Evolutionary conservation across 2,888 invertebrate genomes (phyloP), one percentile per base, ranked within the genome.

Genomic region (Eristalinus aeneus): DNA sequence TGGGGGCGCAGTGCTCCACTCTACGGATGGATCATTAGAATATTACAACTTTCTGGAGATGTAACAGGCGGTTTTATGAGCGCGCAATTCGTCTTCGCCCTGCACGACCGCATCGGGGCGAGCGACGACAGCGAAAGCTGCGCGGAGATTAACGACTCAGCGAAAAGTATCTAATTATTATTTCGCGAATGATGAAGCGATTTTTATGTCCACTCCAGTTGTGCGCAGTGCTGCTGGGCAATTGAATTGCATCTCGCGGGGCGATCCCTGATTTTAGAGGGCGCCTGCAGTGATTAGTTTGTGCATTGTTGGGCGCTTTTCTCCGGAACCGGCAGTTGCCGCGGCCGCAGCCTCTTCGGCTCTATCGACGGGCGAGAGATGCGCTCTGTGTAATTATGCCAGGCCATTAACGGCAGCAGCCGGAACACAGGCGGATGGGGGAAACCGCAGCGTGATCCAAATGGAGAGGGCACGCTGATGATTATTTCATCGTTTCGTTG

Each of bases 181-280:
- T 75, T 85, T 85, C 39, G 75, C 84, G 72, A 84, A 85, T 85
- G 81, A 85, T 85, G 75, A 81, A 85, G 85, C 85, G 85, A 85
- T 85, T 85, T 84, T 85, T 85, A 81, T 85, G 84, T 84, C 84
- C 84, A 84, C 75, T 46, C 46, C 75, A 67, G 20, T 31, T 63
- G 61, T 67, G 75, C 61, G 60, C 74, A 58, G 54, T 46, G 74
- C 74, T 75, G 61, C 34, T 67, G 75, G 79, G 65, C 84, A 79
- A 79, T 84, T 84, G 75, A 84, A 79, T 71, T 84, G 67, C 84
- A 79, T 32, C 72, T 27, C 76, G 61, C 4, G 61, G 69, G 36
- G 39, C 54, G 27, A 58, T 64, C 64, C 23, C 23, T 56, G 39
- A 74, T 78, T 75, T 71, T 32, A 71, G 71, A 79, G 79, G 79